These are phyloP conservation scores for Biston betularia DNA, from an alignment of 2,888 invertebrate species.

Conservation along the genomic window DNA sequence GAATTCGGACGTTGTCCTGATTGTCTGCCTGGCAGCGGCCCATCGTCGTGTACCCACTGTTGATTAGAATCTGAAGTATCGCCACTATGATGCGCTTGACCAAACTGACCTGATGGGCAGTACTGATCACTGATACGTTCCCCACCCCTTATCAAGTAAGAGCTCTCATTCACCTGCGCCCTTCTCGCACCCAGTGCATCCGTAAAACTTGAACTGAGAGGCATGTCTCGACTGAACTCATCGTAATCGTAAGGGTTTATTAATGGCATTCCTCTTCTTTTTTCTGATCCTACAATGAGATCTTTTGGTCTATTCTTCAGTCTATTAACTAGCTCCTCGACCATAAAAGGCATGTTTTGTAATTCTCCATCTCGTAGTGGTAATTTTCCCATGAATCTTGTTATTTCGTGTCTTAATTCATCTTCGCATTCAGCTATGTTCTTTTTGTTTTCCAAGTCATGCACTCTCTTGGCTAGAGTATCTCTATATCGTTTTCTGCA, in stretches of 20 bases:
- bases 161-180: slow-evolving; percentile 35
- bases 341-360: slow-evolving; percentile 56
- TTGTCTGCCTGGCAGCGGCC: background rate
- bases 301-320: slow-evolving; percentile 53
- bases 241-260: slow-evolving; percentile 50
- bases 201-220: slow-evolving; percentile 51
- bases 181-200: slow-evolving; percentile 29
- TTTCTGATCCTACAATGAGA: slow-evolving; percentile 25
- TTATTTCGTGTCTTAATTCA: slow-evolving; percentile 56
- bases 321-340: slow-evolving; percentile 62
- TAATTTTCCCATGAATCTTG: slow-evolving; percentile 54
- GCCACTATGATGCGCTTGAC: slow-evolving; percentile 12
- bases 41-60: background rate
- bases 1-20: background rate
- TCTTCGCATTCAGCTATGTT: slow-evolving; percentile 45
- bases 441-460: slow-evolving; percentile 54
- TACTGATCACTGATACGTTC: slow-evolving; percentile 30
- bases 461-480: slow-evolving; percentile 60
- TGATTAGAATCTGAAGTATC: slow-evolving; percentile 13
- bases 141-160: slow-evolving; percentile 41
- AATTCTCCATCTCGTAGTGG: slow-evolving; percentile 49
- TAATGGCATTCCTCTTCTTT: slow-evolving; percentile 51
- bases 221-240: slow-evolving; percentile 53
- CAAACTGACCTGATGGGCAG: slow-evolving; percentile 9
- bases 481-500: slow-evolving; percentile 57